phyloP scores from a whole-genome alignment of 1,140 invertebrate species.

The Scaptomyza pallida region DNA sequence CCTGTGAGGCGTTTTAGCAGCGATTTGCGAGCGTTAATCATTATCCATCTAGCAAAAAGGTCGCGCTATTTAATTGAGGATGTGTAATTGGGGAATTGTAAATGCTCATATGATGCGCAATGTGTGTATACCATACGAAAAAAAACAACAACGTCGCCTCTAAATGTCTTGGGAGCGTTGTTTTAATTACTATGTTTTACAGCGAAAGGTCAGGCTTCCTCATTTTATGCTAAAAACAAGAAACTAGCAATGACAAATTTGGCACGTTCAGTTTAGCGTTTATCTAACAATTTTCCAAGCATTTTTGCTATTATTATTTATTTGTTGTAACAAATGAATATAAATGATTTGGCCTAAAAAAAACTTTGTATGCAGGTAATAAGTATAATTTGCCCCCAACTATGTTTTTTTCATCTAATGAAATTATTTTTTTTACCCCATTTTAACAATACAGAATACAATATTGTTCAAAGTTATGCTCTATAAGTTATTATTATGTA shows the following conservation, averaged over 20 bases:
- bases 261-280: constrained; percentile 9
- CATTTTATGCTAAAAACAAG: constrained; percentile 13
- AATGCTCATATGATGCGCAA: constrained; percentile 8
- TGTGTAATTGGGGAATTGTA: constrained; percentile 63
- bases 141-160: constrained; percentile 18
- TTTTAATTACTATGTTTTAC: not conserved
- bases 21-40: constrained; percentile 49
- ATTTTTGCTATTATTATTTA: too few species aligned
- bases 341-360: too few species aligned
- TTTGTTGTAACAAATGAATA: too few species aligned
- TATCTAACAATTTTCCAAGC: too few species aligned
- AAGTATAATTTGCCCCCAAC: too few species aligned
- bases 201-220: constrained; percentile 43
- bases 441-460: too few species aligned
- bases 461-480: too few species aligned
- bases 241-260: constrained; percentile 16
- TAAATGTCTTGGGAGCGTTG: constrained; percentile 40
- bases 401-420: too few species aligned
- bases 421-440: too few species aligned
- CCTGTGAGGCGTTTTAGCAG: constrained; percentile 52
- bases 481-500: too few species aligned
- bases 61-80: constrained; percentile 74
- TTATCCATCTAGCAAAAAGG: constrained; percentile 50
- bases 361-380: too few species aligned
- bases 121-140: constrained; percentile 10